These are phyloP conservation scores for Pluvianellus socialis DNA, from an alignment of 2,113 vertebrate genomes.

Conservation along the genomic window DNA sequence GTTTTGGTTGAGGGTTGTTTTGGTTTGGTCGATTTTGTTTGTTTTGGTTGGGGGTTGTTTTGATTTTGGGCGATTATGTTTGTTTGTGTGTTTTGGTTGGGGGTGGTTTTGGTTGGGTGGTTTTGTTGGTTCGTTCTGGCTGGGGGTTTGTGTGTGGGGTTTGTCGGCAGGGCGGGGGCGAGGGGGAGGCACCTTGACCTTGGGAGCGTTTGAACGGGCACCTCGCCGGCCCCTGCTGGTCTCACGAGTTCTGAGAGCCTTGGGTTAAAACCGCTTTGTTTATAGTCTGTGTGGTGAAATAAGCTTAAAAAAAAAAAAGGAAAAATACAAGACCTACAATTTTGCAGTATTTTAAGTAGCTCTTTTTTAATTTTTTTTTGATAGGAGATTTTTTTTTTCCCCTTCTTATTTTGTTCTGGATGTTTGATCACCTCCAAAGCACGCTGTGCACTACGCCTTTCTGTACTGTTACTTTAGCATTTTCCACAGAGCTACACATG, in stretches of 20 bases:
- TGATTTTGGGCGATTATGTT: too few relatives aligned
- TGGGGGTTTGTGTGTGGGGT: too few relatives aligned
- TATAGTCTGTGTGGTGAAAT: neutral
- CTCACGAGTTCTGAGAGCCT: neutral
- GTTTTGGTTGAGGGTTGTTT: too few relatives aligned
- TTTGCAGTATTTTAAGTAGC: neutral
- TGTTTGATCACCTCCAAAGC: neutral
- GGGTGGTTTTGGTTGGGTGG: too few relatives aligned
- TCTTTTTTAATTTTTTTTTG: neutral
- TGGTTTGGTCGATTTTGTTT: too few relatives aligned
- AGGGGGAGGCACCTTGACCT: too few relatives aligned
- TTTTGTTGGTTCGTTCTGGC: too few relatives aligned
- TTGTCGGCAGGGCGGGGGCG: too few relatives aligned
- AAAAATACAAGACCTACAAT: neutral
- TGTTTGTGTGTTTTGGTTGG: too few relatives aligned
- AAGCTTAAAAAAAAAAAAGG: neutral
- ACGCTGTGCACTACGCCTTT: accelerated
- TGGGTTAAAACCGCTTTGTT: neutral
- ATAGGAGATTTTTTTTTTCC: neutral
- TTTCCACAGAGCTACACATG: neutral
- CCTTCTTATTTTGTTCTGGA: neutral
- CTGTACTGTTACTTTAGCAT: neutral
- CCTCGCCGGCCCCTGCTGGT: neutral
- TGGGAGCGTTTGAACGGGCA: accelerated
- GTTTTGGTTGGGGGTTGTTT: too few relatives aligned